A percentile compares a stretch with the other conserved stretches of the same genome.
phyloP scores from a whole-genome alignment of 2,113 vertebrate genomes.

The Miniopterus natalensis region DNA sequence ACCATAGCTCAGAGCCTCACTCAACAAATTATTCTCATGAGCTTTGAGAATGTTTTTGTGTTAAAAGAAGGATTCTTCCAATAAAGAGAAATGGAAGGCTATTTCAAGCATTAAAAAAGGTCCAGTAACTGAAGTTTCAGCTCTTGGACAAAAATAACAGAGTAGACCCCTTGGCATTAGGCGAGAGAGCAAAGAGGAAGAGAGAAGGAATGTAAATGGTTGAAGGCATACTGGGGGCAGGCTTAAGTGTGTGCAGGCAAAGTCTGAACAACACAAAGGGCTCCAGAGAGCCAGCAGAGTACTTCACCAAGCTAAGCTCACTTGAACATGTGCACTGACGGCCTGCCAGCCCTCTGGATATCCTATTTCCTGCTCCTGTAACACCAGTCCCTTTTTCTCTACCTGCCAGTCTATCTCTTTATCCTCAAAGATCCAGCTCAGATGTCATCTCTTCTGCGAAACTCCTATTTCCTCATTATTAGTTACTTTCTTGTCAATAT shows the following conservation, averaged over 20 bases:
- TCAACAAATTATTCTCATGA: slow-evolving; percentile 6
- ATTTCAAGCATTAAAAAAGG: background rate
- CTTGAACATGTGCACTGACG: background rate
- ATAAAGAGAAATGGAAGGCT: slow-evolving; percentile 1
- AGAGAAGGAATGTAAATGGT: background rate
- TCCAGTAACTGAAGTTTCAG: background rate
- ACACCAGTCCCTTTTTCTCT: background rate
- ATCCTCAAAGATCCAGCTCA: background rate
- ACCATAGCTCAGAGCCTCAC: background rate
- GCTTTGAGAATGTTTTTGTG: slow-evolving; percentile 19
- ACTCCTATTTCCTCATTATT: background rate
- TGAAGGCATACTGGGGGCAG: background rate
- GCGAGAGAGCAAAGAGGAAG: background rate
- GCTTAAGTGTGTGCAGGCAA: background rate
- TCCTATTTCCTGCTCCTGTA: background rate
- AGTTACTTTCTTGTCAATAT: background rate
- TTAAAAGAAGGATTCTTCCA: slow-evolving; percentile 39
- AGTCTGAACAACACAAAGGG: background rate
- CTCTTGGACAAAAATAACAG: background rate
- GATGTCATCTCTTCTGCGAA: background rate
- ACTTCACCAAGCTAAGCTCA: background rate
- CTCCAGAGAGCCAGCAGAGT: background rate
- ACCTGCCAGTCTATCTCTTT: background rate
- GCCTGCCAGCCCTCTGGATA: background rate
- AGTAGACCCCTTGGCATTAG: background rate